Percentiles rank a stretch among this genome's conserved stretches.
Evolutionary conservation across 1,140 invertebrate species (phyloP).

Genomic region (Cepaea nemoralis): DNA sequence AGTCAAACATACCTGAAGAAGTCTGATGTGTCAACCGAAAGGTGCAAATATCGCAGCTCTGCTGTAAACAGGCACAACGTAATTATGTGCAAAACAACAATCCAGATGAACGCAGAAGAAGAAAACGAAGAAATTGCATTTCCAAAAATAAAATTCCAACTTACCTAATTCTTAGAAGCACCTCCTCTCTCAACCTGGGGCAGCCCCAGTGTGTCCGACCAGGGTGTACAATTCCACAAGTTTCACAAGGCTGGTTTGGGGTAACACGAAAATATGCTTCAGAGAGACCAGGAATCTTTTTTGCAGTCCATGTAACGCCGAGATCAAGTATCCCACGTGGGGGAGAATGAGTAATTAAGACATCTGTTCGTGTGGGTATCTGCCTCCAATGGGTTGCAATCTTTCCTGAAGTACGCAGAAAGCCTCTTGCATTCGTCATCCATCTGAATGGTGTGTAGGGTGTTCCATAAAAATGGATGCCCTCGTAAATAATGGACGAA

Average conservation of each 20-base stretch:
- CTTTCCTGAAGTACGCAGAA: slow-evolving; percentile 39
- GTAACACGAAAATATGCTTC: slow-evolving; percentile 23
- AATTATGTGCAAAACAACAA: not conserved
- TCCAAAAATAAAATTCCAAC: slow-evolving; percentile 11
- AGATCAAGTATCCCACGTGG: slow-evolving; percentile 56
- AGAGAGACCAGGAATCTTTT: slow-evolving; percentile 30
- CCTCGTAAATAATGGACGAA: slow-evolving; percentile 47
- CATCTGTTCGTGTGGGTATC: slow-evolving; percentile 55
- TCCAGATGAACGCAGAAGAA: too few relatives aligned
- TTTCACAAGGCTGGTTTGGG: slow-evolving; percentile 31
- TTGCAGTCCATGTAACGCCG: slow-evolving; percentile 30
- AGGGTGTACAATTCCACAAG: slow-evolving; percentile 44
- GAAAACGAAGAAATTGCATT: not conserved
- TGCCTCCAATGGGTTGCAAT: slow-evolving; percentile 53
- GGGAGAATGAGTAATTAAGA: slow-evolving; percentile 61
- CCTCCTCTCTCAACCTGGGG: slow-evolving; percentile 43
- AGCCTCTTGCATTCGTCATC: slow-evolving; percentile 50
- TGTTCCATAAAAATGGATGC: slow-evolving; percentile 57
- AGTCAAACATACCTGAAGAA: too few relatives aligned
- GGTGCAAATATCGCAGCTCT: too few relatives aligned
- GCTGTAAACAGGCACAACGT: too few relatives aligned
- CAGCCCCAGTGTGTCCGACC: slow-evolving; percentile 49
- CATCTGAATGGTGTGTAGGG: slow-evolving; percentile 54
- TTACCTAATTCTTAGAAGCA: slow-evolving; percentile 52
- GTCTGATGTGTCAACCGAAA: too few relatives aligned